phyloP scores from a whole-genome alignment of 2,113 vertebrate species.

The Mungos mungo region DNA sequence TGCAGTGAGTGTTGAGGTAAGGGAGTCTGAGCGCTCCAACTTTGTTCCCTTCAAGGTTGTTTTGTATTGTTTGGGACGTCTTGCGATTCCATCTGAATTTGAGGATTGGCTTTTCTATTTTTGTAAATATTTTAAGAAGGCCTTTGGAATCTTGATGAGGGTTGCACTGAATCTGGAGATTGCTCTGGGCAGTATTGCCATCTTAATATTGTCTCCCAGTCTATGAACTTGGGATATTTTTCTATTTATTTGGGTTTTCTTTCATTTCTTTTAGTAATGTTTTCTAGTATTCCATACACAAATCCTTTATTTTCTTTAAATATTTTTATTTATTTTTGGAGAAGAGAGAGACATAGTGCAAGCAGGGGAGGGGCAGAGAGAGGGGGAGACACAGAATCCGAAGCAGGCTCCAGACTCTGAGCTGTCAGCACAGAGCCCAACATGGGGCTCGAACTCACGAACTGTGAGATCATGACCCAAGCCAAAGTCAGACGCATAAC shows the following conservation, averaged over 20 bases:
- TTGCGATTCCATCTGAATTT: neutral
- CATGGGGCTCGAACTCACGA: too few species aligned
- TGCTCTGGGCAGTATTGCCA: neutral
- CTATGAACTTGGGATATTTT: neutral
- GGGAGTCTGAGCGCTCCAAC: neutral
- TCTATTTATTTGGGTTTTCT: neutral
- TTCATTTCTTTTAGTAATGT: neutral
- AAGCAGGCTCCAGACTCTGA: too few species aligned
- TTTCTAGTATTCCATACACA: neutral
- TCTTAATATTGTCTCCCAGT: neutral
- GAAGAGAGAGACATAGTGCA: too few species aligned
- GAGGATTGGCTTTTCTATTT: constrained; percentile 7
- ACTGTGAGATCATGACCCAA: too few species aligned
- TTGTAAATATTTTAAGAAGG: neutral
- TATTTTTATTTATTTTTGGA: too few species aligned
- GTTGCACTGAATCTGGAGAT: neutral
- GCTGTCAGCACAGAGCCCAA: too few species aligned
- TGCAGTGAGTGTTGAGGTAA: neutral
- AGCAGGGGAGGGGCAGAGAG: too few species aligned
- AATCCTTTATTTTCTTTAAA: neutral
- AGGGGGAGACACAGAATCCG: too few species aligned
- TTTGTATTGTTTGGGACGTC: neutral
- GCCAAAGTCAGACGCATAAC: too few species aligned
- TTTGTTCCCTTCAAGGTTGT: constrained; percentile 13
- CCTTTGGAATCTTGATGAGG: neutral